These are phyloP conservation scores for Oncopeltus fasciatus DNA, from an alignment of 1,140 invertebrate genomes.

Conservation along the genomic window DNA sequence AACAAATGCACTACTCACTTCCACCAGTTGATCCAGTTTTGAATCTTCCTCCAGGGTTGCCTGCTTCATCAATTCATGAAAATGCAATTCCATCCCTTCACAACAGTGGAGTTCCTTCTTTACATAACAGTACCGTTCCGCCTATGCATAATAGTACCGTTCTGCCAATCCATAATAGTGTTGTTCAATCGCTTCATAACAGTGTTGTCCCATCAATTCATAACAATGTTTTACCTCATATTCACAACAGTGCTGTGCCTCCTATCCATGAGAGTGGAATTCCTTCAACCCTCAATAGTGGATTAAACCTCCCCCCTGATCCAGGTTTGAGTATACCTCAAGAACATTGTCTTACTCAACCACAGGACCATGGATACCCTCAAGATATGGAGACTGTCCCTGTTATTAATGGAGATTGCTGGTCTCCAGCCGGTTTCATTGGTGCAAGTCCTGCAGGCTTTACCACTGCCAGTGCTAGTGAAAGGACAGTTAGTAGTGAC, in stretches of 20 bases:
- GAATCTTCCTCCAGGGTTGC: neutral
- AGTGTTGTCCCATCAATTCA: no score
- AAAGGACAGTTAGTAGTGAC: constrained; percentile 26
- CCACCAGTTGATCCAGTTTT: neutral
- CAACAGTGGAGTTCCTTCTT: neutral
- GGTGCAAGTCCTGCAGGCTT: neutral
- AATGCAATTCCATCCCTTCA: neutral
- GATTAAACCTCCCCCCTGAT: neutral
- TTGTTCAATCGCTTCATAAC: no score
- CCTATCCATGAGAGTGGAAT: no score
- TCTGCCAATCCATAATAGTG: no score
- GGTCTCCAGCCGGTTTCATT: constrained; percentile 19
- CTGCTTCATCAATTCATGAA: no score
- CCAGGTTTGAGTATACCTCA: neutral
- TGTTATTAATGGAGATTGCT: constrained; percentile 22
- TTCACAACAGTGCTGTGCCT: no score
- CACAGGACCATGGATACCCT: neutral
- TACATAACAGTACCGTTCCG: no score
- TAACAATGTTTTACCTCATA: no score
- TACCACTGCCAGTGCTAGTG: constrained; percentile 21
- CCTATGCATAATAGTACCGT: no score
- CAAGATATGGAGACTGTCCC: constrained; percentile 11
- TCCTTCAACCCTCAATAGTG: no score
- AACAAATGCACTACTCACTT: neutral
- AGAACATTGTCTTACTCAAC: neutral